Base-by-base conservation (phyloP, 2,888 invertebrate genomes). In the Drosophila merina region DNA sequence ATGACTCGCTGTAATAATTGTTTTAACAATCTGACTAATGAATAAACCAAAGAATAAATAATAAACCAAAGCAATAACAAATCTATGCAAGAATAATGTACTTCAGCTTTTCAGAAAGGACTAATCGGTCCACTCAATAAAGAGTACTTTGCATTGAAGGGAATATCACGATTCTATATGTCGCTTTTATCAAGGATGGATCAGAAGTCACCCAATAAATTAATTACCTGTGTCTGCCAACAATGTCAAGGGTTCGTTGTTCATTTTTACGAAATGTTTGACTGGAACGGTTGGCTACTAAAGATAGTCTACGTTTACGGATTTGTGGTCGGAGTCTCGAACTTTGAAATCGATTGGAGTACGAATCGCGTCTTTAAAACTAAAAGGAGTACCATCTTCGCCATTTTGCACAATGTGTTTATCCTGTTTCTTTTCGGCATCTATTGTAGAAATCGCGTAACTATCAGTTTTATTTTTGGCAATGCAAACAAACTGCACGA, bases 401-500 rank as follows among this genome's bases (percentile, higher is more conserved):
- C 30, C 8, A 7, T 14, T 9, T 4, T 6, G 0, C 7, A 33
- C 4, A 44, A 33, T 26, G 1, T 44, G 1, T 4, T 9, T 3
- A 0, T 30, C 10, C 7, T 12, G 10, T 0, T 25, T 4, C 25
- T 58, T 1, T 8, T 58, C 42, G 8, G 4, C 8, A 8, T 4
- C 25, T 42, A 31, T 4, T 42, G 38, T 3, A 14, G 5, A 2
- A 25, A 26, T 1, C 25, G 6, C 0, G 1, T 7, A 2, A 8
- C 8, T 6, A 12, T 44, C 4, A 4, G 14, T 2, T 0, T 8
- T 0, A 14, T 83, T 0, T n/a, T 50, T 26, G 0, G 0, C 0
- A 26, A 10, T 0, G 8, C 42, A 1, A 79, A 60, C 1, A 7
- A 6, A 1, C 36, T 86, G 8, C 68, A 72, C 8, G 40, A 68